phyloP scores from a whole-genome alignment of 2,797 vertebrate genomes.

The Acanthopagrus latus region DNA sequence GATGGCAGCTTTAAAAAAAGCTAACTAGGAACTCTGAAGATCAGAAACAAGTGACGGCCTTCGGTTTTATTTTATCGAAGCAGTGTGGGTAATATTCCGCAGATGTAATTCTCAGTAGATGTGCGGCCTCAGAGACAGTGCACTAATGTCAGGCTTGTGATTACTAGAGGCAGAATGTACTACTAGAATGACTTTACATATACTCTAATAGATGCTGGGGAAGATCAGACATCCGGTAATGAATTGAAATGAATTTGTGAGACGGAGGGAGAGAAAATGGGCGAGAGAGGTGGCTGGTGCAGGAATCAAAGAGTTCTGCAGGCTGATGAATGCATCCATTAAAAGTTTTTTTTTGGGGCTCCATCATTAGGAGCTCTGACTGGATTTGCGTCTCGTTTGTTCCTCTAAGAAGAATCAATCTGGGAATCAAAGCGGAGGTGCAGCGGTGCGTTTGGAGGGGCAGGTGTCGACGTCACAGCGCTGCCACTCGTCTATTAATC shows the following conservation, averaged over 20 bases:
- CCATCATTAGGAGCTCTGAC: conserved; percentile 60
- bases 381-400: conserved; percentile 44
- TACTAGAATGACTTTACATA: conserved; percentile 37
- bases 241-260: conserved; percentile 48
- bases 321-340: conserved; percentile 60
- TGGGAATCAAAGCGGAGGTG: conserved; percentile 36
- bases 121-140: conserved; percentile 10
- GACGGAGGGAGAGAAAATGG: conserved; percentile 24
- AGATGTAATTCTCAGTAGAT: conserved; percentile 39
- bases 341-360: conserved; percentile 62
- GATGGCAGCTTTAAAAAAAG: conserved; percentile 12
- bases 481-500: conserved; percentile 34
- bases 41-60: conserved; percentile 11
- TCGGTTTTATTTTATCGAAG: conserved; percentile 21
- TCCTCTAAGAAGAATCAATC: conserved; percentile 57
- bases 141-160: conserved; percentile 17
- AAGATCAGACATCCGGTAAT: conserved; percentile 50
- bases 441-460: neutral
- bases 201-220: conserved; percentile 38
- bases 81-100: conserved; percentile 11
- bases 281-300: conserved; percentile 13
- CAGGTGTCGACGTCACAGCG: conserved; percentile 13
- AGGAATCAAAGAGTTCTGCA: conserved; percentile 45
- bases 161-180: conserved; percentile 33
- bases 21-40: conserved; percentile 15